These are phyloP conservation scores for Therioaphis trifolii DNA, from an alignment of 2,888 invertebrate genomes.

Conservation along the genomic window DNA sequence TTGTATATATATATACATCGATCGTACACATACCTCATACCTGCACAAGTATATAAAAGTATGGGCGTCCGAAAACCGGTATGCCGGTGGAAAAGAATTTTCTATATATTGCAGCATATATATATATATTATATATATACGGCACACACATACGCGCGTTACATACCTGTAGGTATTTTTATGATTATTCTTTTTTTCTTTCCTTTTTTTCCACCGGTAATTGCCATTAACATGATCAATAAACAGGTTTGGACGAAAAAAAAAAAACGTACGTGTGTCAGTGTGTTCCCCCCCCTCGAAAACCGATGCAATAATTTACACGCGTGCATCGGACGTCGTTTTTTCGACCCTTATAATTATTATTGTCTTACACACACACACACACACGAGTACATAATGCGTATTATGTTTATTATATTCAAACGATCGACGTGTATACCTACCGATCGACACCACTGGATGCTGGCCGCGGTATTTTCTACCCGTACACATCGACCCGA, in stretches of 20 bases:
- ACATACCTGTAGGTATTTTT: constrained; percentile 27
- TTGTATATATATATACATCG: not conserved
- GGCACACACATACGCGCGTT: not conserved
- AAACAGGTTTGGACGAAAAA: constrained; percentile 48
- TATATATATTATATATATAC: not conserved
- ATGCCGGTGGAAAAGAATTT: constrained; percentile 42
- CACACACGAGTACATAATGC: too few species aligned
- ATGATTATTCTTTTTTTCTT: not conserved
- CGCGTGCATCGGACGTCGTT: not conserved
- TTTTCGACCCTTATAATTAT: not conserved
- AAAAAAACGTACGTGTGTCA: constrained; percentile 9
- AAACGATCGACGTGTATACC: too few species aligned
- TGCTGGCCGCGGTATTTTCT: not conserved
- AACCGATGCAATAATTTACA: constrained; percentile 41
- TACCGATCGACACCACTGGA: not conserved
- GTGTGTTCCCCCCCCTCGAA: too few species aligned
- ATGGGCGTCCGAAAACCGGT: constrained; percentile 50
- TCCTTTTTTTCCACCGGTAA: not conserved
- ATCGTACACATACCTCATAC: too few species aligned
- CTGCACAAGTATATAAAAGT: not conserved
- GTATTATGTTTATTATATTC: too few species aligned
- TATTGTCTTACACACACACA: too few species aligned
- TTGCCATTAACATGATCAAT: constrained; percentile 46
- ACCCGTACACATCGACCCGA: not conserved
- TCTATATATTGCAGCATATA: constrained; percentile 12